phyloP scores from a whole-genome alignment of 2,888 invertebrate genomes.

The Parthenolecanium corni region DNA sequence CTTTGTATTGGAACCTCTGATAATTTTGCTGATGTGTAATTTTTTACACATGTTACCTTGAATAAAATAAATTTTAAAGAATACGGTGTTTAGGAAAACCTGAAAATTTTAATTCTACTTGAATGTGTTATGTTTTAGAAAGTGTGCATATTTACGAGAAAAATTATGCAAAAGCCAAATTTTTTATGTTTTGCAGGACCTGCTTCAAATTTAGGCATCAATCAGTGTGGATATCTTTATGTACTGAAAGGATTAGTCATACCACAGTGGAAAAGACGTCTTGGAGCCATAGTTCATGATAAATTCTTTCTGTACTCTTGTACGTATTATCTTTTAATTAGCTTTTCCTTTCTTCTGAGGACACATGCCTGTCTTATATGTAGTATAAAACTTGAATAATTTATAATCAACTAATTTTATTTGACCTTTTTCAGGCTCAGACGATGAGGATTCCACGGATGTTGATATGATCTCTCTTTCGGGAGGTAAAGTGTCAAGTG shows the following conservation, averaged over 20 bases:
- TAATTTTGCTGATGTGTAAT: too few species aligned
- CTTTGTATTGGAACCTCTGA: too few species aligned
- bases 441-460: background rate
- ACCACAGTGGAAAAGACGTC: slow-evolving; percentile 54
- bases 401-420: too few species aligned
- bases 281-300: slow-evolving; percentile 49
- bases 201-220: slow-evolving; percentile 41
- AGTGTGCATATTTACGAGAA: background rate
- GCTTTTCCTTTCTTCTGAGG: too few species aligned
- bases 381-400: background rate
- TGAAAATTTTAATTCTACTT: too few species aligned
- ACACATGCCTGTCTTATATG: too few species aligned
- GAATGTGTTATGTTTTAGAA: too few species aligned
- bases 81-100: too few species aligned
- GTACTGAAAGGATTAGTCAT: slow-evolving; percentile 56
- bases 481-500: background rate
- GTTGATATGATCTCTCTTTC: background rate
- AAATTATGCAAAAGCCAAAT: too few species aligned
- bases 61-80: too few species aligned
- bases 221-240: slow-evolving; percentile 42
- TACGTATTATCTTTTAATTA: too few species aligned
- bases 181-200: slow-evolving; percentile 37
- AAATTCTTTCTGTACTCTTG: slow-evolving; percentile 49
- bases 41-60: too few species aligned
- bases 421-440: background rate